Evolutionary conservation across 2,797 vertebrate genomes (phyloP).

Genomic region (Lindbergichthys nudifrons): DNA sequence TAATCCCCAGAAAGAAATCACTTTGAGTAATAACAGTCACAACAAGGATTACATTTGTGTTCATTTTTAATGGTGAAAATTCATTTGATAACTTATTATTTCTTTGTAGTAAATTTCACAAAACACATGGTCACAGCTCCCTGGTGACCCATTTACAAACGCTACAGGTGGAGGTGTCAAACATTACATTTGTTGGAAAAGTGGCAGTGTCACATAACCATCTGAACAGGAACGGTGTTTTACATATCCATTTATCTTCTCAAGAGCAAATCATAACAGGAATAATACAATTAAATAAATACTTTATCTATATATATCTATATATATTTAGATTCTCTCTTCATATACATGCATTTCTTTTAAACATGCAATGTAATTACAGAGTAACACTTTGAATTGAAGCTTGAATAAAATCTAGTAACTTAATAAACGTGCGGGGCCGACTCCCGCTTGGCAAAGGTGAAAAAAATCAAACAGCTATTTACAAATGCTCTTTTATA

Average conservation of each 20-base stretch:
- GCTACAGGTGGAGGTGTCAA: conserved; percentile 49
- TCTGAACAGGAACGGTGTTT: conserved; percentile 82
- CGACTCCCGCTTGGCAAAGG: conserved; percentile 57
- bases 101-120: conserved; percentile 69
- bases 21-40: not conserved
- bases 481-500: conserved; percentile 79
- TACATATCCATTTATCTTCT: conserved; percentile 60
- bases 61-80: conserved; percentile 67
- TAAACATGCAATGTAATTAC: conserved; percentile 87
- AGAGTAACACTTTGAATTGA: conserved; percentile 73
- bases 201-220: conserved; percentile 85
- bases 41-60: not conserved
- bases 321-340: conserved; percentile 58
- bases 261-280: conserved; percentile 82
- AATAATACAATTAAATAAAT: conserved; percentile 76
- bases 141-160: conserved; percentile 58
- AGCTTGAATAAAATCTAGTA: conserved; percentile 58
- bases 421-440: conserved; percentile 65
- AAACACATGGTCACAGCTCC: conserved; percentile 64
- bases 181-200: conserved; percentile 55
- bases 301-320: conserved; percentile 58
- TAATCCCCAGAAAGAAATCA: too few species aligned
- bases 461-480: conserved; percentile 72
- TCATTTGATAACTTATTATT: conserved; percentile 64
- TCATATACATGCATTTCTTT: conserved; percentile 78